Percentiles rank a stretch among this genome's conserved stretches.
phyloP scores from a whole-genome alignment of 2,113 vertebrate genomes.

The Pluvialis apricaria region DNA sequence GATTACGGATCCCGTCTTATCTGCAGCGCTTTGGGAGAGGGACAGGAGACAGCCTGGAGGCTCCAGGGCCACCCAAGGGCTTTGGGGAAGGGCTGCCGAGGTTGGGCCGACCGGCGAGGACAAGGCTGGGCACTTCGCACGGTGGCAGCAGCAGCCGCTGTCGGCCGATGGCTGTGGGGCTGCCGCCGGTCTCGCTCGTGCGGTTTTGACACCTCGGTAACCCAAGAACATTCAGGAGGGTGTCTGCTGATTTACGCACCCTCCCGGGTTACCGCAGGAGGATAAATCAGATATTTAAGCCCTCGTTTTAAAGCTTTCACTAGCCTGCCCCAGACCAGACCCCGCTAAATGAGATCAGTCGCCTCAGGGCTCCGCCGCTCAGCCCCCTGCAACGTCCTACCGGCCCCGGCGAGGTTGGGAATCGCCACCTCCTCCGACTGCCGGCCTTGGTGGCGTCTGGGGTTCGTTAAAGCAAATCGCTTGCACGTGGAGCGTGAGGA shows the following conservation, averaged over 20 bases:
- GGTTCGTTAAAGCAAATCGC: neutral
- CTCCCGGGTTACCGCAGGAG: neutral
- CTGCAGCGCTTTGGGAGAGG: neutral
- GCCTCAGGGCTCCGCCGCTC: neutral
- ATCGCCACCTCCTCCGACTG: neutral
- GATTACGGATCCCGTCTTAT: rapidly evolving
- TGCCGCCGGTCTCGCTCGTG: neutral
- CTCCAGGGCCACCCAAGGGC: neutral
- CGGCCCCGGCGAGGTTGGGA: neutral
- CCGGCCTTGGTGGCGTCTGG: neutral
- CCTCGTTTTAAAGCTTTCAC: neutral
- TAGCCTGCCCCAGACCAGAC: neutral
- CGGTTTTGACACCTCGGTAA: neutral
- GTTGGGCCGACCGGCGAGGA: rapidly evolving
- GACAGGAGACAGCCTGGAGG: neutral
- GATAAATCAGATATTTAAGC: neutral
- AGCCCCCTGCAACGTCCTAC: neutral
- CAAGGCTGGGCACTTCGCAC: neutral
- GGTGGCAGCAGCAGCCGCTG: rapidly evolving
- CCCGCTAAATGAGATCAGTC: neutral
- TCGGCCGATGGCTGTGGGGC: neutral
- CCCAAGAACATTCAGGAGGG: rapidly evolving
- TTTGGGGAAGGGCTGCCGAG: neutral
- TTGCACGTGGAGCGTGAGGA: neutral
- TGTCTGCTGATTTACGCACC: neutral